Evolutionary conservation across 2,113 vertebrate genomes (phyloP).

Genomic region (Hemicordylus capensis): DNA sequence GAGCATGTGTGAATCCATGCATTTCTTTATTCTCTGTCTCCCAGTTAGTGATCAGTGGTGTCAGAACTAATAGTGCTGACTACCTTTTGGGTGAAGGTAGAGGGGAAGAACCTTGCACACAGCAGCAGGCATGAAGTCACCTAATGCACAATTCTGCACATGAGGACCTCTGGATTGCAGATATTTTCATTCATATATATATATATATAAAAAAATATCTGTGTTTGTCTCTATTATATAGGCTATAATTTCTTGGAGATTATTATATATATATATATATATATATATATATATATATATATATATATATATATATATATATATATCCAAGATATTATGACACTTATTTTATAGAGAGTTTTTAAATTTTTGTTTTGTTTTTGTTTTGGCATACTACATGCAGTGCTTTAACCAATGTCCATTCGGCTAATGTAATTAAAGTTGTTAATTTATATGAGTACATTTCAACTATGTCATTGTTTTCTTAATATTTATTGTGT

Average conservation of each 20-base stretch:
- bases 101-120: neutral
- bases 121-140: neutral
- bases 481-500: constrained; percentile 91
- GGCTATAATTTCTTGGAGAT: too few species aligned
- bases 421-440: constrained; percentile 88
- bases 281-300: constrained; percentile 74
- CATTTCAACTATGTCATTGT: constrained; percentile 88
- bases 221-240: constrained; percentile 75
- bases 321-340: constrained; percentile 82
- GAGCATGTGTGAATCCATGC: too few species aligned
- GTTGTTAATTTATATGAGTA: constrained; percentile 90
- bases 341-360: constrained; percentile 77
- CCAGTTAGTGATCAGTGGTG: neutral
- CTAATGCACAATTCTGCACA: neutral
- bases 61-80: too few species aligned
- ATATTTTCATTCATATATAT: constrained; percentile 71
- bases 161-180: neutral
- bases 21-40: constrained; percentile 28
- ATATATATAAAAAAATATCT: constrained; percentile 76
- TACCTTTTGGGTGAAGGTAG: neutral
- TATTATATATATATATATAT: constrained; percentile 74
- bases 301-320: constrained; percentile 77
- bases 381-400: constrained; percentile 81
- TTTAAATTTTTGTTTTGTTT: constrained; percentile 68
- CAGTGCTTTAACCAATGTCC: constrained; percentile 86